Evolutionary conservation across 1,140 invertebrate species (phyloP).

Genomic region (Cotesia vestalis): DNA sequence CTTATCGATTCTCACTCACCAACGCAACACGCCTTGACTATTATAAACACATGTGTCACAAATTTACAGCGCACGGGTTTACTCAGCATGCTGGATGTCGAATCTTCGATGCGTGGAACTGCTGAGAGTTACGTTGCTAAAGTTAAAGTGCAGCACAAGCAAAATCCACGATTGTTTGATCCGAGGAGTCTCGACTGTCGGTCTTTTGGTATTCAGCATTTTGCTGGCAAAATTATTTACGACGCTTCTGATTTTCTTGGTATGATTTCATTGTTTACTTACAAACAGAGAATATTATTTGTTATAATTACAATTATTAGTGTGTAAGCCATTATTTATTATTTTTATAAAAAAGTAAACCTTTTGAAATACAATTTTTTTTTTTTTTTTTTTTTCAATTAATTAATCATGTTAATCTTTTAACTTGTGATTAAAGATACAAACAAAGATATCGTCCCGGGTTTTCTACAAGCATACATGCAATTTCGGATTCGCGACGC

Average conservation of each 20-base stretch:
- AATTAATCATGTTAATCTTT: not conserved
- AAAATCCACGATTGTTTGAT: constrained; percentile 79
- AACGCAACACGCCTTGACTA: not conserved
- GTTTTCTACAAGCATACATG: constrained; percentile 93
- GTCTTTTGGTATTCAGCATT: constrained; percentile 92
- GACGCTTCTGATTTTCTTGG: constrained; percentile 87
- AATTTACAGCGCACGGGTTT: constrained; percentile 79
- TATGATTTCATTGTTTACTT: constrained; percentile 45
- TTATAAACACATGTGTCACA: constrained; percentile 12
- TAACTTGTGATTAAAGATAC: constrained; percentile 69
- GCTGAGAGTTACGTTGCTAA: constrained; percentile 90
- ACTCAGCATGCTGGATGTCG: constrained; percentile 91
- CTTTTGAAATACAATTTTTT: constrained; percentile 5
- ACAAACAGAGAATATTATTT: too few species aligned
- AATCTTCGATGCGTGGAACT: constrained; percentile 86
- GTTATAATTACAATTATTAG: too few species aligned
- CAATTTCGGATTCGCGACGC: constrained; percentile 94
- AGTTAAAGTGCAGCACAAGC: constrained; percentile 84
- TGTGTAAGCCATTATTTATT: not conserved
- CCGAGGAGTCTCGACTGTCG: constrained; percentile 79
- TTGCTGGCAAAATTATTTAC: constrained; percentile 88
- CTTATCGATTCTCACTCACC: not conserved
- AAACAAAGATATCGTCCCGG: constrained; percentile 90
- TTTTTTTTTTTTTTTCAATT: constrained; percentile 2
- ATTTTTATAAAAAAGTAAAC: not conserved